A percentile compares a stretch with the other conserved stretches of the same genome.
These are phyloP conservation scores for Diceros bicornis DNA, from an alignment of 2,797 vertebrate species.

Conservation along the genomic window DNA sequence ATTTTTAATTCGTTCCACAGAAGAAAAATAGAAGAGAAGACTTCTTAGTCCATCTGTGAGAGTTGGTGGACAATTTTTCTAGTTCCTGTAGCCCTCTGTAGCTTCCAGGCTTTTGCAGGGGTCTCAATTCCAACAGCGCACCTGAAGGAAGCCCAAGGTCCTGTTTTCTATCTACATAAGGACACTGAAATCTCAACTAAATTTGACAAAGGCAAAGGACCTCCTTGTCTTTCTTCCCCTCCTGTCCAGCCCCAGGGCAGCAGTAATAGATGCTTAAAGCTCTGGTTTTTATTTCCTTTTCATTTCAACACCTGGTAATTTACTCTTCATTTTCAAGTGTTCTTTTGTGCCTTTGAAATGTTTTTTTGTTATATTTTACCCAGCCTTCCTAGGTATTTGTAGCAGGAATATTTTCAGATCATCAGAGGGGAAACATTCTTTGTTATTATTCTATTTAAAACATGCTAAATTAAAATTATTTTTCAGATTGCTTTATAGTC, in stretches of 20 bases:
- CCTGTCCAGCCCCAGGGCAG: neutral
- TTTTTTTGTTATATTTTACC: neutral
- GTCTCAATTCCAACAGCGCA: neutral
- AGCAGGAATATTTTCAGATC: neutral
- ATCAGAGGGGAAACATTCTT: neutral
- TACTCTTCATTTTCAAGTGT: neutral
- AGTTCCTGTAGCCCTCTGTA: neutral
- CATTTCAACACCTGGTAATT: neutral
- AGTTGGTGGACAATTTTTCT: neutral
- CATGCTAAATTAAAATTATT: neutral
- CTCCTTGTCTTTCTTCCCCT: neutral
- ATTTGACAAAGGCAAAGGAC: neutral
- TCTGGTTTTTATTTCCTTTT: neutral
- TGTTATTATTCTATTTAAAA: constrained; percentile 30
- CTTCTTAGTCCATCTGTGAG: neutral
- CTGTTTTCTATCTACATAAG: neutral
- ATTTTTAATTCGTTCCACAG: neutral
- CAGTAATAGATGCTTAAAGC: neutral
- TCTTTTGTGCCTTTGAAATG: constrained; percentile 6
- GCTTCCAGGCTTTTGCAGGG: neutral
- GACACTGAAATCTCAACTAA: neutral
- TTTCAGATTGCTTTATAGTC: neutral
- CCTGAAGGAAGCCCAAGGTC: no score
- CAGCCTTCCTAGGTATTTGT: neutral
- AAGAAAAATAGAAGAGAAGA: neutral